Evolutionary conservation across 2,113 vertebrate genomes (phyloP), one percentile per base, ranked within the genome.

Genomic region (Nycticorax nycticorax): DNA sequence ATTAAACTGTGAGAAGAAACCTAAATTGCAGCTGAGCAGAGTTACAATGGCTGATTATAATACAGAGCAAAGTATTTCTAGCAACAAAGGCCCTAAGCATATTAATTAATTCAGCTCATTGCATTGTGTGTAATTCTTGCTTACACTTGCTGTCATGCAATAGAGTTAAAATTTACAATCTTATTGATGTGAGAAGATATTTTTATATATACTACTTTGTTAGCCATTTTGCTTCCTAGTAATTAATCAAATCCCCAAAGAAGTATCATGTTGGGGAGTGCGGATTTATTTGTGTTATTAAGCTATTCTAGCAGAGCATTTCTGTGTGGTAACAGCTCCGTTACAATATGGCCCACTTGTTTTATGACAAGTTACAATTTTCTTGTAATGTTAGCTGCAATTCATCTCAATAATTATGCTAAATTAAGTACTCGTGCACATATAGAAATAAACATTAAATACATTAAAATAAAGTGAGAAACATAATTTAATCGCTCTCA

Each of bases 331-430:
- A 90, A 97, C 93, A 96, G 93, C 91, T 97, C 94, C 91, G 85
- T 69, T 97, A 95, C 96, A 98, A 97, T 97, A 96, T 90, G 91
- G 94, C 75, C 95, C 96, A 96, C 97, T 98, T 97, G 89, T 96
- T 98, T 97, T 97, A 97, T 97, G 98, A 98, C 98, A 98, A 97
- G 98, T 98, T 98, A 95, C 98, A 98, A 98, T 98, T 98, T 98
- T 98, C 98, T 97, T 98, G 98, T 98, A 98, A 98, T 89, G 93
- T 97, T 97, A 97, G 80, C 97, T 97, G 97, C 93, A 94, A 97
- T 97, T 98, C 96, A 95, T 98, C 98, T 98, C 96, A 98, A 98
- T 98, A 98, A 98, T 98, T 98, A 98, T 73, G 90, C 96, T 97
- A 98, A 98, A 98, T 98, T 98, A 98, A 98, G 88, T 97, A 95